Evolutionary conservation across 2,113 vertebrate species (phyloP), one percentile per base, ranked within the genome.

Genomic region (Poeciliopsis retropinna): DNA sequence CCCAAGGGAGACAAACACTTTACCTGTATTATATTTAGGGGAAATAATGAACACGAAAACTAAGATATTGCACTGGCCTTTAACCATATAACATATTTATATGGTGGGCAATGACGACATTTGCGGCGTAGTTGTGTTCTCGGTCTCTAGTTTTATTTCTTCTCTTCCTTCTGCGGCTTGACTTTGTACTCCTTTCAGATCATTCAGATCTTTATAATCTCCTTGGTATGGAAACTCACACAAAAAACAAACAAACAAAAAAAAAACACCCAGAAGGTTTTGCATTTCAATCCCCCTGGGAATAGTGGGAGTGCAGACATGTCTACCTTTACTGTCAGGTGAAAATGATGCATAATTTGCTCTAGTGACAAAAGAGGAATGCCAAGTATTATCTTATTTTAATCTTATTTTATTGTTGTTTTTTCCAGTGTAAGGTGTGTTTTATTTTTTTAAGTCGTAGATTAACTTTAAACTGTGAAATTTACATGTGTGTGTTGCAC

Each of bases 81-180:
- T 70, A 63, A 81, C 62, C 63, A 69, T 77, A 67, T 73, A 72
- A 7, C 60, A 63, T 37, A 64, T 76, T 79, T 71, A 63, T 60
- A 80, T 72, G 64, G 64, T 71, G 76, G 61, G 25, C 67, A 80
- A 88, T 91, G 89, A 91, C 88, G 90, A 90, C 88, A 76, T 89
- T 76, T 90, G 88, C 89, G 89, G 80, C 89, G 84, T 80, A 90
- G 86, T 71, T 89, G 75, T 80, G 72, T 80, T 78, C 5, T 27
- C 44, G 4, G 14, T 47, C 44, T 47, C 44, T 5, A 47, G 14
- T 17, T 47, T 5, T 47, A 6, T 47, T 47, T 47, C 44, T 7
- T 47, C 17, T 47, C 22, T 81, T 67, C 64, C 54, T 66, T 80
- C 27, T 73, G 74, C 74, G 61, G n/a, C 11, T 3, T 28, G 2